phyloP scores from a whole-genome alignment of 2,797 vertebrate species.

The Oreochromis grahami region DNA sequence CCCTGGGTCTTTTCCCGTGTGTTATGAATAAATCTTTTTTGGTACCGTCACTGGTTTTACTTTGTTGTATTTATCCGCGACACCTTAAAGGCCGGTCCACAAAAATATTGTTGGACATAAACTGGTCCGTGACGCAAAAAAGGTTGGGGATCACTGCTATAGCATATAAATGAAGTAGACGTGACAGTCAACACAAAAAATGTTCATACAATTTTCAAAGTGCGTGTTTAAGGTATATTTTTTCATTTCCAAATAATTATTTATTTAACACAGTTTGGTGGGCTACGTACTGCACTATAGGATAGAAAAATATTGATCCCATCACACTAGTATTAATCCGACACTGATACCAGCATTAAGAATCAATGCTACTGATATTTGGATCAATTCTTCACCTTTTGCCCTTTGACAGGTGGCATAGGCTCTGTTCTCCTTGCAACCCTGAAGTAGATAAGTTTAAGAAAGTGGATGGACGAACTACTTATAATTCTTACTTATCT shows the following conservation, averaged over 20 bases:
- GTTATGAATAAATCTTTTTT: not conserved
- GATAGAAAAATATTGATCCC: not conserved
- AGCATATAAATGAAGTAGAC: not conserved
- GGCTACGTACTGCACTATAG: accelerated
- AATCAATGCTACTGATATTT: accelerated
- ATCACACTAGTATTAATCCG: not conserved
- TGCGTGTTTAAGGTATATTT: not conserved
- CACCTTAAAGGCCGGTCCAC: not conserved
- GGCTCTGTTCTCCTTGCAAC: not conserved
- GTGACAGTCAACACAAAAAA: not conserved
- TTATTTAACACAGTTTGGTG: accelerated
- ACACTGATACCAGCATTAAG: not conserved
- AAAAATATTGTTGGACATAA: not conserved
- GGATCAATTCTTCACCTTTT: not conserved
- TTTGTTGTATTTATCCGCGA: accelerated
- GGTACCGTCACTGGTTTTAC: not conserved
- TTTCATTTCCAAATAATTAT: not conserved
- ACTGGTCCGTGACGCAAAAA: accelerated
- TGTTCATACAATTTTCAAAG: not conserved
- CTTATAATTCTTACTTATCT: not conserved
- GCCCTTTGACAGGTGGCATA: not conserved
- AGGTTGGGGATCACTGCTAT: accelerated
- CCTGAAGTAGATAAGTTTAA: not conserved
- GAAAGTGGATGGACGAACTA: not conserved
- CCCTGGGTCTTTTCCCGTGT: not conserved